Evolutionary conservation across 64 coral and sea anemone species (phyloP).

Genomic region (Acropora yongei): DNA sequence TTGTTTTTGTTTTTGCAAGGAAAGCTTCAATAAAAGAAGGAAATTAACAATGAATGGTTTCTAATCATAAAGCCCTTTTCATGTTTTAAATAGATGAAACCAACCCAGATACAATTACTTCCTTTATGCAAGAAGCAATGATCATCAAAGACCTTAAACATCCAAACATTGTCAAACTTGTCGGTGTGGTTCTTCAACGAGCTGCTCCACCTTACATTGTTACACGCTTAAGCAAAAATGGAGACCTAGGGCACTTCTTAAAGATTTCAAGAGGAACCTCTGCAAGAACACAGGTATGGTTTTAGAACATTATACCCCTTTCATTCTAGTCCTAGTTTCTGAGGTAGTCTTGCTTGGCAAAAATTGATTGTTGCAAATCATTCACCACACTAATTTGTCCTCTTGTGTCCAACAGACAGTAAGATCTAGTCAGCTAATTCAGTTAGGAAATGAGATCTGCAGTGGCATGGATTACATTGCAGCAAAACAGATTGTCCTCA

Average conservation of each 20-base stretch:
- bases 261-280: constrained; percentile 52
- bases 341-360: too few relatives aligned
- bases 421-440: constrained; percentile 3
- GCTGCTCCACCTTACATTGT: constrained; percentile 11
- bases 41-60: too few relatives aligned
- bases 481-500: constrained; percentile 43
- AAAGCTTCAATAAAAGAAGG: too few relatives aligned
- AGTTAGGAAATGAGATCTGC: constrained; percentile 43
- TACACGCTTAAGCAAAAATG: constrained; percentile 22
- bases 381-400: background rate
- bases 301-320: too few relatives aligned
- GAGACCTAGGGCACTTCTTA: constrained; percentile 26
- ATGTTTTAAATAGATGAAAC: constrained; percentile 11
- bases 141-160: constrained; percentile 25
- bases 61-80: background rate
- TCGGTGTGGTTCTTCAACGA: constrained; percentile 34
- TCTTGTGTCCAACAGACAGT: constrained; percentile 4
- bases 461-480: constrained; percentile 57
- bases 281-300: constrained; percentile 29
- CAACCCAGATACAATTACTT: constrained; percentile 30
- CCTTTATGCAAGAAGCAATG: constrained; percentile 35
- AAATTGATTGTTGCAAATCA: too few relatives aligned
- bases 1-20: too few relatives aligned
- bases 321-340: too few relatives aligned
- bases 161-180: constrained; percentile 36